Conservation (phyloP, 1,140 invertebrate genomes). For the Saxidomus purpurata region DNA sequence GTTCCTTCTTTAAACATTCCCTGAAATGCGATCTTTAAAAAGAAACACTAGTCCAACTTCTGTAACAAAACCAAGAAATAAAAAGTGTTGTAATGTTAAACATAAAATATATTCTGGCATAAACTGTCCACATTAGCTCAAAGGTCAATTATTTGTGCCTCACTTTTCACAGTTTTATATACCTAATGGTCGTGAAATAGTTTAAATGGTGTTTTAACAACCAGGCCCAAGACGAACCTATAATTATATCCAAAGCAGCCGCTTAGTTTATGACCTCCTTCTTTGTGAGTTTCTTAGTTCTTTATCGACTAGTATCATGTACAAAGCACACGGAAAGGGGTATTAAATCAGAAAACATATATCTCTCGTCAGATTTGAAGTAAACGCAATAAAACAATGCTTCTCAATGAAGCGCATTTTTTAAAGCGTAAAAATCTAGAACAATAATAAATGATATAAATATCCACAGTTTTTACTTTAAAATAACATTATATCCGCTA, state of each 20-base stretch:
- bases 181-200: conserved; percentile 38
- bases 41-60: neutral
- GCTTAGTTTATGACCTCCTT: conserved; percentile 6
- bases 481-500: too few species aligned
- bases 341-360: too few species aligned
- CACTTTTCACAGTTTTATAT: conserved; percentile 33
- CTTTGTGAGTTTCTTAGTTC: neutral
- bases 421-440: too few species aligned
- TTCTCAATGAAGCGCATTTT: too few species aligned
- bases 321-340: neutral
- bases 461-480: too few species aligned
- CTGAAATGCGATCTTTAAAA: too few species aligned
- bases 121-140: neutral
- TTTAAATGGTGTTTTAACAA: conserved; percentile 36
- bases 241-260: conserved; percentile 21
- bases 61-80: neutral
- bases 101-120: conserved; percentile 22
- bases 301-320: neutral
- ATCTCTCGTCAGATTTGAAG: too few species aligned
- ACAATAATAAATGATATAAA: too few species aligned
- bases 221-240: neutral
- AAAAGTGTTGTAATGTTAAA: neutral
- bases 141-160: conserved; percentile 27
- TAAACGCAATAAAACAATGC: too few species aligned
- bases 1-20: too few species aligned